Evolutionary conservation across 2,797 vertebrate species (phyloP).

Genomic region (Cirrhinus molitorella): DNA sequence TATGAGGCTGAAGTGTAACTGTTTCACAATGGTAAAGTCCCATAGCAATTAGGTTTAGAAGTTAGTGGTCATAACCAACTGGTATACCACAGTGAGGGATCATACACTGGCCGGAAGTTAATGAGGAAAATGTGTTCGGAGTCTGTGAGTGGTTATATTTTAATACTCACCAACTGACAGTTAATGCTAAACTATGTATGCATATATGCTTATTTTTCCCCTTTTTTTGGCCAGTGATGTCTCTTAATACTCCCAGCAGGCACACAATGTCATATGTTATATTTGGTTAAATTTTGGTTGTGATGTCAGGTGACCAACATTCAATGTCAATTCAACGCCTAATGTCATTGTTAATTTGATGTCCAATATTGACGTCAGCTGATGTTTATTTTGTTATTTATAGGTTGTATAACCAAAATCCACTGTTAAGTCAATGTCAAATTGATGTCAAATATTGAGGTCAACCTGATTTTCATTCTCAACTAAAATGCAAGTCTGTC

Average conservation of each 20-base stretch:
- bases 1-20: constrained; percentile 38
- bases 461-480: too few relatives aligned
- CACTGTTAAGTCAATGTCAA: too few relatives aligned
- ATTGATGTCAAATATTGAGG: too few relatives aligned
- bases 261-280: too few relatives aligned
- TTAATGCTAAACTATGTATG: neutral
- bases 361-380: too few relatives aligned
- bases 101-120: constrained; percentile 7
- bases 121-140: constrained; percentile 29
- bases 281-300: too few relatives aligned
- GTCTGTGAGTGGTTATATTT: constrained; percentile 13
- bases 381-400: too few relatives aligned
- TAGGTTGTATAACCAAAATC: too few relatives aligned
- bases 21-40: constrained; percentile 4
- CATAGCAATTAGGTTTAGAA: constrained; percentile 34
- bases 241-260: neutral
- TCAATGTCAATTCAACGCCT: too few relatives aligned
- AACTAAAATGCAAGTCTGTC: too few relatives aligned
- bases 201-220: neutral
- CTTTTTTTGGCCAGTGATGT: neutral
- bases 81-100: constrained; percentile 7
- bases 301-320: too few relatives aligned
- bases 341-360: too few relatives aligned
- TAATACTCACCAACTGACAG: neutral
- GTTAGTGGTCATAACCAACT: constrained; percentile 27